Evolutionary conservation across 2,797 vertebrate genomes (phyloP).

Genomic region (Pangasius macronema): DNA sequence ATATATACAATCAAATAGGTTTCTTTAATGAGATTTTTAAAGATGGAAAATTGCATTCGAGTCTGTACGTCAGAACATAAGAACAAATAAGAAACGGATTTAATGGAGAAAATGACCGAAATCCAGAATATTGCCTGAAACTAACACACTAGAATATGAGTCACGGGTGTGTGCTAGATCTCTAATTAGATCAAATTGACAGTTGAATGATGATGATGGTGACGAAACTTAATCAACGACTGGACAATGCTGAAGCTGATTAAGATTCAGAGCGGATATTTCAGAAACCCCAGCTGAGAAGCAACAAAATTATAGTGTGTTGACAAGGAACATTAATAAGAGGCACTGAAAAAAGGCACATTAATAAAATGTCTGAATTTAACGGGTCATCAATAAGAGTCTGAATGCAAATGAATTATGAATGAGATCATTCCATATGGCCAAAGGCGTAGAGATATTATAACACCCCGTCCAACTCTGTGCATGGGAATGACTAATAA

Average conservation of each 20-base stretch:
- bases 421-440: conserved; percentile 73
- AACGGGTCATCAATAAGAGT: conserved; percentile 77
- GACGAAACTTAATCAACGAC: conserved; percentile 28
- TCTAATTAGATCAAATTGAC: conserved; percentile 25
- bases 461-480: conserved; percentile 70
- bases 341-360: conserved; percentile 48
- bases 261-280: conserved; percentile 21
- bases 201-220: conserved; percentile 22
- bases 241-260: conserved; percentile 2
- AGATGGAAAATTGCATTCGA: neutral
- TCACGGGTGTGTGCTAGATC: conserved; percentile 26
- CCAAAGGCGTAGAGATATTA: conserved; percentile 72
- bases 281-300: neutral
- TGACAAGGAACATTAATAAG: conserved; percentile 29
- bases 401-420: conserved; percentile 77
- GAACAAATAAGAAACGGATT: neutral
- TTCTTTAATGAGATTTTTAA: neutral
- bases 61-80: neutral
- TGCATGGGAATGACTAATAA: conserved; percentile 61
- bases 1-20: neutral
- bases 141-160: neutral
- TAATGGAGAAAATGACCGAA: neutral
- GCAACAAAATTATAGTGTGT: conserved; percentile 10
- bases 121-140: neutral
- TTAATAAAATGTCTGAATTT: conserved; percentile 66